A percentile compares a stretch with the other conserved stretches of the same genome.
These are phyloP conservation scores for Triplophysa dalaica DNA, from an alignment of 2,113 vertebrate species.

Conservation along the genomic window DNA sequence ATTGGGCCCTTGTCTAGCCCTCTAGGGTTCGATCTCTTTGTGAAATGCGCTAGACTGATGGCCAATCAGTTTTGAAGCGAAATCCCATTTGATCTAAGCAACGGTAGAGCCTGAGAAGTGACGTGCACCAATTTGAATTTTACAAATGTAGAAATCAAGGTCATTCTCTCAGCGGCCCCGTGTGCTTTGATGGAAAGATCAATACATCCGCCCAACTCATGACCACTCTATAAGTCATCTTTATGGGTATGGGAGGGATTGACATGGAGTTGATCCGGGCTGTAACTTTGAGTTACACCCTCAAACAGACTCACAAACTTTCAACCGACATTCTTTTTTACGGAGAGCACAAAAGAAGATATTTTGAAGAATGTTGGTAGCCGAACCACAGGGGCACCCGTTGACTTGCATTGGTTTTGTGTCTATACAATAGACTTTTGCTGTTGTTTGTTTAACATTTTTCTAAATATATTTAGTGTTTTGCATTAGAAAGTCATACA, in stretches of 20 bases:
- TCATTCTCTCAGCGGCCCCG: conserved; percentile 60
- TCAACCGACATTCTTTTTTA: neutral
- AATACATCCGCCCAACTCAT: conserved; percentile 72
- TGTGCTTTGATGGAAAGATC: conserved; percentile 55
- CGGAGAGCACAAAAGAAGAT: too few species aligned
- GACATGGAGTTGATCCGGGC: conserved; percentile 56
- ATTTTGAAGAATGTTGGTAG: too few species aligned
- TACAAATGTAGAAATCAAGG: conserved; percentile 70
- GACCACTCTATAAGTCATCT: conserved; percentile 65
- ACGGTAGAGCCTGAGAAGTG: neutral
- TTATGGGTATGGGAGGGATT: conserved; percentile 55
- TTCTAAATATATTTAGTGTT: too few species aligned
- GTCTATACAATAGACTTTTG: too few species aligned
- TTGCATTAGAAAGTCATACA: too few species aligned
- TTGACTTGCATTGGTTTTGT: too few species aligned
- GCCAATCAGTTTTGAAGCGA: conserved; percentile 33
- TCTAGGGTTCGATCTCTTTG: conserved; percentile 13
- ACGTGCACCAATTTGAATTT: conserved; percentile 42
- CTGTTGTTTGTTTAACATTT: too few species aligned
- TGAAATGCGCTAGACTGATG: conserved; percentile 30
- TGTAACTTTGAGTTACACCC: conserved; percentile 67
- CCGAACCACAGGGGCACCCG: too few species aligned
- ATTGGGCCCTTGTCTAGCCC: neutral
- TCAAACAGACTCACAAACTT: conserved; percentile 40
- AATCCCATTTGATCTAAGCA: conserved; percentile 35